These are phyloP conservation scores for Scelioninae gen. 2 DNA, from an alignment of 2,888 invertebrate species.

Conservation along the genomic window DNA sequence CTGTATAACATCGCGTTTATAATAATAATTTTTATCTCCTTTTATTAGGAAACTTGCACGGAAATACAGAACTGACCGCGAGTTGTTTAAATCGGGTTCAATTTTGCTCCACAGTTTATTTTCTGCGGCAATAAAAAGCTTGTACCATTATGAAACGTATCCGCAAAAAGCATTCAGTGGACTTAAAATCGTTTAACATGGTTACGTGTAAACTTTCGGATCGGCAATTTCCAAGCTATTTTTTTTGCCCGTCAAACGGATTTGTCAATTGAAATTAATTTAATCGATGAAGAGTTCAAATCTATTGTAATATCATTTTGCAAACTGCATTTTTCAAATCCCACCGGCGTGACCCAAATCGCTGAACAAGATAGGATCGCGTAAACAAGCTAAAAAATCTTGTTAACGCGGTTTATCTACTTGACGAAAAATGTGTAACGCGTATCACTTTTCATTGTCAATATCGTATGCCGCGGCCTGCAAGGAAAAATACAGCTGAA, in stretches of 20 bases:
- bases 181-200: constrained; percentile 1
- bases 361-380: constrained; percentile 16
- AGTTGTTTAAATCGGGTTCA: too few species aligned
- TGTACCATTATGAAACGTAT: too few species aligned
- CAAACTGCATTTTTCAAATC: constrained; percentile 6
- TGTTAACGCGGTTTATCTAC: constrained; percentile 21
- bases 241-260: constrained; percentile 5
- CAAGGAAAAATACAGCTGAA: constrained; percentile 22
- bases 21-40: too few species aligned
- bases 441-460: constrained; percentile 43
- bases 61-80: too few species aligned
- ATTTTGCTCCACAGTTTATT: too few species aligned
- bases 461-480: constrained; percentile 37
- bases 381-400: constrained; percentile 40
- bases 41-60: too few species aligned
- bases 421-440: constrained; percentile 24
- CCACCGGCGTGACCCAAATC: constrained; percentile 12
- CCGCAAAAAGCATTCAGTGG: constrained; percentile 7
- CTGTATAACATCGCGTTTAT: too few species aligned
- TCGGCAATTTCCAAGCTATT: not conserved
- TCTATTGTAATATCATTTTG: constrained; percentile 21
- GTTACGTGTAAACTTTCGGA: not conserved
- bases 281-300: not conserved
- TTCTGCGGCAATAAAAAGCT: too few species aligned
- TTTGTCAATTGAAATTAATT: constrained; percentile 21